A percentile compares a stretch with the other conserved stretches of the same genome.
phyloP scores from a whole-genome alignment of 2,113 vertebrate species.

The Trinectes maculatus region DNA sequence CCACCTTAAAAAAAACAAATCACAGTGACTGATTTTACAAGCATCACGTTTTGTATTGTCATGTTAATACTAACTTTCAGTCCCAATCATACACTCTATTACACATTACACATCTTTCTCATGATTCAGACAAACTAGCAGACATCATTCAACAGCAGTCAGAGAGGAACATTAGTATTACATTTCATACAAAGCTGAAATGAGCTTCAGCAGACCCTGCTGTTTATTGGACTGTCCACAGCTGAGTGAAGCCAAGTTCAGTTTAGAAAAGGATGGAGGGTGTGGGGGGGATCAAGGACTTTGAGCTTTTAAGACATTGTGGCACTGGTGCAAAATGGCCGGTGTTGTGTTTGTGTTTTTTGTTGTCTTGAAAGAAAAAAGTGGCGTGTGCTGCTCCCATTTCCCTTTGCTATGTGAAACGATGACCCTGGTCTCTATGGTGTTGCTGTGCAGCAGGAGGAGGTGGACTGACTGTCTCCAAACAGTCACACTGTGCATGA shows the following conservation, averaged over 20 bases:
- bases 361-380: conserved; percentile 47
- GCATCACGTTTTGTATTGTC: conserved; percentile 77
- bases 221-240: conserved; percentile 14
- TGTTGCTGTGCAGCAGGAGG: conserved; percentile 29
- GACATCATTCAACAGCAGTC: conserved; percentile 72
- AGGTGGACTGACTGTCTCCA: conserved; percentile 13
- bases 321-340: conserved; percentile 18
- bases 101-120: conserved; percentile 59
- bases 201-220: conserved; percentile 45
- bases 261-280: neutral
- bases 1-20: conserved; percentile 4
- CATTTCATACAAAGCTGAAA: conserved; percentile 44
- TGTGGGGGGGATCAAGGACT: conserved; percentile 6
- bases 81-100: conserved; percentile 67
- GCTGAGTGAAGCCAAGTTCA: conserved; percentile 32
- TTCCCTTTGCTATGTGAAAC: conserved; percentile 65
- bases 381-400: conserved; percentile 73
- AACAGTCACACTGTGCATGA: conserved; percentile 29
- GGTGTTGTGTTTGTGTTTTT: conserved; percentile 34
- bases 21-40: conserved; percentile 49
- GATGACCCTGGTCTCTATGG: conserved; percentile 34
- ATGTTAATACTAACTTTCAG: conserved; percentile 79
- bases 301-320: conserved; percentile 22
- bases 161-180: conserved; percentile 70
- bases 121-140: conserved; percentile 55